Percentiles rank a stretch among this genome's conserved stretches.
Conservation (phyloP, 1,140 invertebrate genomes). For the Lordiphosa clarofinis region DNA sequence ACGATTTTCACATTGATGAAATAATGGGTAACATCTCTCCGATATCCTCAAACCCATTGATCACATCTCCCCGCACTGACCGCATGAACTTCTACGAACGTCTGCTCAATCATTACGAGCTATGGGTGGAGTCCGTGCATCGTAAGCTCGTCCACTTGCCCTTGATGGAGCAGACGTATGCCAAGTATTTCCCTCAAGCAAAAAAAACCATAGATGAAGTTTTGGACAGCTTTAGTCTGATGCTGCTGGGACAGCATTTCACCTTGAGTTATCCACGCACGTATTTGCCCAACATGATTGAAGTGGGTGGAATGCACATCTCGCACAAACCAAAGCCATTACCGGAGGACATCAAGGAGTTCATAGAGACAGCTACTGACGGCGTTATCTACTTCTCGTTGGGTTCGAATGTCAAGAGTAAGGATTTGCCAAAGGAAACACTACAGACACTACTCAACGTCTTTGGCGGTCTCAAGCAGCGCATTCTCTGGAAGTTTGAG, state of each 20-base stretch:
- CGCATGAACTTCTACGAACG: conserved; percentile 80
- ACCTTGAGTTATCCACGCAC: conserved; percentile 81
- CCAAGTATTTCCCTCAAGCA: conserved; percentile 80
- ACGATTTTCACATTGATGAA: conserved; percentile 39
- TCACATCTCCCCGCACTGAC: conserved; percentile 52
- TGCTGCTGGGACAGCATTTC: conserved; percentile 83
- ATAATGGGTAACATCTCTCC: conserved; percentile 62
- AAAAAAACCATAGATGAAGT: conserved; percentile 48
- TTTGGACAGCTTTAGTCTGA: conserved; percentile 79
- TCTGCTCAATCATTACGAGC: conserved; percentile 66
- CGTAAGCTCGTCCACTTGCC: conserved; percentile 40
- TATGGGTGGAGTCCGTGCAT: conserved; percentile 17
- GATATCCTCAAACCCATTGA: conserved; percentile 68
- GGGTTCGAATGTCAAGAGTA: conserved; percentile 83
- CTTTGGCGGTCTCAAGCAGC: conserved; percentile 82
- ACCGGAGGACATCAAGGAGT: conserved; percentile 79
- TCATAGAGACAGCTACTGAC: conserved; percentile 81
- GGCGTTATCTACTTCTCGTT: conserved; percentile 84
- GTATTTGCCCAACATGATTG: conserved; percentile 81
- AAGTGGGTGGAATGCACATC: conserved; percentile 83
- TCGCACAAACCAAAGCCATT: conserved; percentile 72
- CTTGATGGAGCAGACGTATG: conserved; percentile 49
- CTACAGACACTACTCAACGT: conserved; percentile 81
- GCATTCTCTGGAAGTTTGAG: conserved; percentile 87
- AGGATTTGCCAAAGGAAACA: conserved; percentile 81